Conservation (phyloP, 1,140 invertebrate genomes). For the Coelopa frigida region DNA sequence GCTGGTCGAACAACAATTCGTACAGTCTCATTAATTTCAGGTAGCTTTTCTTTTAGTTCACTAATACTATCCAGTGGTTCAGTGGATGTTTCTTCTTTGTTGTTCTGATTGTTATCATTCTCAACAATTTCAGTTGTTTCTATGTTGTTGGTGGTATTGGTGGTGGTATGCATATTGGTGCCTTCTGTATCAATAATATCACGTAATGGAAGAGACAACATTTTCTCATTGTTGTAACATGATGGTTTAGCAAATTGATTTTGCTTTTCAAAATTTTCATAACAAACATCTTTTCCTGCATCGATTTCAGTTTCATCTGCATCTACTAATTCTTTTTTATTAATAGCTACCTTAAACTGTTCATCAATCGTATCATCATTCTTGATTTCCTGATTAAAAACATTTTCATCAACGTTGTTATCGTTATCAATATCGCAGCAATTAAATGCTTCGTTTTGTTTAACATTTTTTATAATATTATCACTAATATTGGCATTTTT, state of each 20-base stretch:
- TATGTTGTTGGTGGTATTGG: conserved; percentile 25
- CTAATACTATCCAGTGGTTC: conserved; percentile 46
- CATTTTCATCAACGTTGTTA: conserved; percentile 4
- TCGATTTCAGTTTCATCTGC: too few species aligned
- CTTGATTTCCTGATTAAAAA: conserved; percentile 1
- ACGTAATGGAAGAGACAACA: conserved; percentile 35
- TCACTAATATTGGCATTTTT: neutral
- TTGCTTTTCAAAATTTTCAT: conserved; percentile 34
- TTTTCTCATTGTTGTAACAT: conserved; percentile 22
- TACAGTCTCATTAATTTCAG: conserved; percentile 46
- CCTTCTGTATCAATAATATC: conserved; percentile 43
- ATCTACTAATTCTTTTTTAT: conserved; percentile 1
- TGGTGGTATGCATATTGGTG: conserved; percentile 21
- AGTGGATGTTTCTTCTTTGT: conserved; percentile 23
- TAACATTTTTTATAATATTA: conserved; percentile 3
- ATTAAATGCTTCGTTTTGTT: conserved; percentile 9
- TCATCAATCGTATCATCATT: neutral
- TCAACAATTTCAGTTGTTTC: conserved; percentile 9
- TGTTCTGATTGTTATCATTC: conserved; percentile 13
- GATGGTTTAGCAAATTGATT: conserved; percentile 33
- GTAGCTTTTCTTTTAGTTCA: conserved; percentile 46
- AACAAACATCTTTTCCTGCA: conserved; percentile 21
- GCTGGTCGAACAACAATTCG: conserved; percentile 29
- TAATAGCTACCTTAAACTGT: neutral
- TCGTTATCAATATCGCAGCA: neutral